Conservation (phyloP, 35 echinoderm and acorn worm species). For the Apostichopus japonicus region DNA sequence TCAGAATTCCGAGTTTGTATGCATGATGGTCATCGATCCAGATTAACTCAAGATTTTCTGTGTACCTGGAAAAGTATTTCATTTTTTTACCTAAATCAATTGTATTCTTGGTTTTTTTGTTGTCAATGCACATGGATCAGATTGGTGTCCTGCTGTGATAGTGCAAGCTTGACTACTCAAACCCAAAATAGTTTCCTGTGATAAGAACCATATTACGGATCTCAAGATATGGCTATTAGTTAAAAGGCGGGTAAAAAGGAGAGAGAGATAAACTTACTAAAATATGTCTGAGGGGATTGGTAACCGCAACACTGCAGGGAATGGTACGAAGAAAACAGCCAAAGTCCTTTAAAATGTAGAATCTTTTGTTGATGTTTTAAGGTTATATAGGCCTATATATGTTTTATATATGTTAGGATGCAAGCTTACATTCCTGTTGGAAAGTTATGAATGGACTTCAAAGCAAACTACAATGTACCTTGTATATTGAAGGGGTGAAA, state of each 20-base stretch:
- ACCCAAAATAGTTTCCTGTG: background rate
- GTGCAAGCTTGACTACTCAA: background rate
- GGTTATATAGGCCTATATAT: no score
- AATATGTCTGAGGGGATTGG: background rate
- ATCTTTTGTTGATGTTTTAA: no score
- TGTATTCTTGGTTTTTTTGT: background rate
- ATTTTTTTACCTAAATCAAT: no score
- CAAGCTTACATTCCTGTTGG: no score
- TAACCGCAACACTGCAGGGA: background rate
- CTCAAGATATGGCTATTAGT: background rate
- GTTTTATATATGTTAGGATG: no score
- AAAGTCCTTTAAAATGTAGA: background rate
- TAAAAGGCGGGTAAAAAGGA: background rate
- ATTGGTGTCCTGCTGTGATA: background rate
- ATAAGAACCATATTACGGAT: background rate
- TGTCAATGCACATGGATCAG: background rate
- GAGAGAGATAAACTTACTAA: background rate
- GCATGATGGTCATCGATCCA: no score
- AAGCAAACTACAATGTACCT: no score
- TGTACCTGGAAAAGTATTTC: no score
- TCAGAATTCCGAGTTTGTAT: no score
- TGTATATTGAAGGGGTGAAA: no score
- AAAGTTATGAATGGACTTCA: no score
- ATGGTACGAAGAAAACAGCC: background rate
- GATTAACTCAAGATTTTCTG: no score